Base-by-base conservation (phyloP, 2,888 invertebrate genomes). In the Apoda limacodes region DNA sequence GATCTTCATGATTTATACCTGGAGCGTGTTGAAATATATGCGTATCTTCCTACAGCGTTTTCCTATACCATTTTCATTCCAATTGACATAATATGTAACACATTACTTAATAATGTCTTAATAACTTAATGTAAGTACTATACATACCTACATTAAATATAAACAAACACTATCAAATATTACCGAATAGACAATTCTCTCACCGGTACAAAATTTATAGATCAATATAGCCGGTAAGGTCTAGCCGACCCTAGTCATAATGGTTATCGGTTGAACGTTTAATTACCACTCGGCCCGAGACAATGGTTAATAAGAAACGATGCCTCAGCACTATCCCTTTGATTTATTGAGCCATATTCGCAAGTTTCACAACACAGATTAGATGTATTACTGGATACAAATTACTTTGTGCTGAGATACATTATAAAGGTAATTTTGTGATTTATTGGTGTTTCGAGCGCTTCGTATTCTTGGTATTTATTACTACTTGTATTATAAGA, bases 301-400 rank as follows among this genome's bases (percentile, higher is more conserved):
- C 76, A 72, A 76, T 75, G 65, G 71, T 66, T 76, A 71, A 70
- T 78, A 80, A 80, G 78, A 78, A 76, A 65, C 65, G 62, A 54
- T 57, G 59, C 52, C 61, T 66, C 62, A 66, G 57, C 64, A 67
- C 65, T 64, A 66, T 64, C 57, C 55, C 42, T 45, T 42, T 72
- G 76, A 76, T 76, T 74, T 76, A 76, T 72, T 48, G 59, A 52
- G 43, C 43, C 39, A 53, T 57, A 59, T 59, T 64, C 50, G 55
- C 55, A 66, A 66, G 58, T 68, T 65, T 53, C 52, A 40, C 48
- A 17, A 17, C 48, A 42, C 58, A 66, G 66, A 69, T 69, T 68
- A 67, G 51, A 60, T 62, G 63, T 63, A 63, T 63, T 68, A 60
- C 52, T 43, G 58, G 60, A 55, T 59, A 56, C 55, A 52, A 58